phyloP scores from a whole-genome alignment of 2,888 invertebrate species.

The Cephus runcator region DNA sequence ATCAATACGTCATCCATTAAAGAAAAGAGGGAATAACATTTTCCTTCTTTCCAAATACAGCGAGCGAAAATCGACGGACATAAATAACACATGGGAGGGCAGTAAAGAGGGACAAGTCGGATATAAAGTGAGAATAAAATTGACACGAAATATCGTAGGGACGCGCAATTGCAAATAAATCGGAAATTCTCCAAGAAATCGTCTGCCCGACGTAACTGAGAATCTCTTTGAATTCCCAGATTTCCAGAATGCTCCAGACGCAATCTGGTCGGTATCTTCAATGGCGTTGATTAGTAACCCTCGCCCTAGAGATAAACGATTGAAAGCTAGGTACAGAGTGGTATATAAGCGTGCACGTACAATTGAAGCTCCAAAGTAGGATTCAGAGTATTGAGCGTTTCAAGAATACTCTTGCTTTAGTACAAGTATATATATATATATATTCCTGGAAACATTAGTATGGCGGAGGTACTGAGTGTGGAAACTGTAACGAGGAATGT shows the following conservation, averaged over 20 bases:
- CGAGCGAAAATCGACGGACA: neutral
- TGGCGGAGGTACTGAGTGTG: slow-evolving; percentile 10
- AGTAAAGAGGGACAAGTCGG: neutral
- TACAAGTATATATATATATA: neutral
- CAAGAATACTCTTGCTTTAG: neutral
- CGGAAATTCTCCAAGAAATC: neutral
- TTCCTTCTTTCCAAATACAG: neutral
- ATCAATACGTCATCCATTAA: neutral
- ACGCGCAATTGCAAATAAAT: neutral
- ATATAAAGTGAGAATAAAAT: neutral
- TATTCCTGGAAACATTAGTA: neutral
- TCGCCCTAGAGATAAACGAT: slow-evolving; percentile 27
- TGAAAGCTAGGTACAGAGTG: neutral
- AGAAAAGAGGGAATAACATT: neutral
- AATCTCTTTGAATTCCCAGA: neutral
- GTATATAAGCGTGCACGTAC: neutral
- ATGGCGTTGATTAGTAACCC: slow-evolving; percentile 45
- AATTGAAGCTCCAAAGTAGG: neutral
- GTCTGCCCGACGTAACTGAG: neutral
- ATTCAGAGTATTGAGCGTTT: neutral
- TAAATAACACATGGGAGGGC: neutral
- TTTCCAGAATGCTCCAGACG: neutral
- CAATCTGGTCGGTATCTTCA: neutral
- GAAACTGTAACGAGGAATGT: slow-evolving; percentile 40
- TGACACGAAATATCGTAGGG: neutral